Evolutionary conservation across 2,797 vertebrate species (phyloP).

Genomic region (Arremon aurantiirostris): DNA sequence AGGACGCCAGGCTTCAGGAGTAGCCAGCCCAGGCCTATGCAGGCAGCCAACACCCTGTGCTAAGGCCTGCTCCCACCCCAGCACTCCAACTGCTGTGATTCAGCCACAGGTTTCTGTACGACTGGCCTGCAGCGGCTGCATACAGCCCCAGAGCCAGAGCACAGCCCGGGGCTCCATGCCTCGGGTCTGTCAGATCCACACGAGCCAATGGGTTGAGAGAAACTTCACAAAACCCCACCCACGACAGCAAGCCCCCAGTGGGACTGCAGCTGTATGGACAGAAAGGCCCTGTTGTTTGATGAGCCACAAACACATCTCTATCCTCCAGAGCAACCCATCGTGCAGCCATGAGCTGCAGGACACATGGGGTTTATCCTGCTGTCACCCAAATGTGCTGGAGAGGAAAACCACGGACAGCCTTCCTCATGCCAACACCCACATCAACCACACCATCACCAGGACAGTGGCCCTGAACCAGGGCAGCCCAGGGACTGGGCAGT

Average conservation of each 20-base stretch:
- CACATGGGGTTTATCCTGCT: accelerated
- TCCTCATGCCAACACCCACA: not conserved
- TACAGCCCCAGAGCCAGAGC: not conserved
- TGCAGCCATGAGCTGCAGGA: accelerated
- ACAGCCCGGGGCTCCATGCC: not conserved
- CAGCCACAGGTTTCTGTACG: not conserved
- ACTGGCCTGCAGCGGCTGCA: accelerated
- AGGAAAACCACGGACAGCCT: accelerated
- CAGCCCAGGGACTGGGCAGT: not conserved
- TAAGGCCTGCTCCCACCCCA: not conserved
- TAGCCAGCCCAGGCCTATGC: accelerated
- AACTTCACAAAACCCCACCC: not conserved
- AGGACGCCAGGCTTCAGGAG: not conserved
- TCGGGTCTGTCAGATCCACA: not conserved
- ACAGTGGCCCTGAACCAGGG: not conserved
- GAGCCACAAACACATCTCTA: not conserved
- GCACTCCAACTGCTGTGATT: not conserved
- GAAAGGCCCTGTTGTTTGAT: not conserved
- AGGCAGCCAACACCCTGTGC: not conserved
- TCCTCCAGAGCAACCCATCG: accelerated
- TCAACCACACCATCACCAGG: not conserved
- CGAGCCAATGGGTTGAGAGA: accelerated
- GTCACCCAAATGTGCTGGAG: not conserved
- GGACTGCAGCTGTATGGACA: not conserved
- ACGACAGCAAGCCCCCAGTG: not conserved